Base-by-base conservation (phyloP, 2,797 vertebrate genomes). In the Leptatherina wallacei region DNA sequence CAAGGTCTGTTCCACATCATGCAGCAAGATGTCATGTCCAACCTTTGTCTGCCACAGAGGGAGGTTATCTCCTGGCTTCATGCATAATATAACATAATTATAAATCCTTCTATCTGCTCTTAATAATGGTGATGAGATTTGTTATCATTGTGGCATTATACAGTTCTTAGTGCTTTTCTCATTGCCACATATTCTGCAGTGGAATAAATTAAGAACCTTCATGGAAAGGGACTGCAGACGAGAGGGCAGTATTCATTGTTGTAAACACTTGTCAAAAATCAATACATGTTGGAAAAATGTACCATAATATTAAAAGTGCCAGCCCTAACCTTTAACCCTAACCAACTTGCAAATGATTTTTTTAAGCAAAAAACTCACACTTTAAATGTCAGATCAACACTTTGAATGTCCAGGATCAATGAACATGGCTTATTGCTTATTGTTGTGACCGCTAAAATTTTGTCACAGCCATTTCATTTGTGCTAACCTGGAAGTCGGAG, bases 1-100 rank as follows among this genome's bases (percentile, higher is more conserved):
- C 61, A 51, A 79, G 82, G 61, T 73, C 36, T 83, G 66, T 44
- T 80, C 80, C 61, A 81, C 73, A 82, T 67, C 67, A 70, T 79
- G 61, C 56, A 61, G 36, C 18, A 49, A 4, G 14, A 82, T 78
- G 63, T 78, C 75, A 78, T 71, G 30, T 72, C 75, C 61, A 81
- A 65, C 75, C 65, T 76, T 27, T 69, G 69, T 81, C 65, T 68
- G 10, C 52, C 51, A 62, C 64, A 47, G 42, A 60, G 52, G 10
- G 51, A 69, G 61, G n/a, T 47, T 2, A 27, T 74, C 61, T 58
- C 54, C 18, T 27, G 38, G 11, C 47, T 61, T 47, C 65, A 42
- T 38, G 12, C 29, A 61, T 22, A 59, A 10, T 6, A 56, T 36
- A 33, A 58, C 24, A n/a, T 18, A 32, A 63, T 51, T 36, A 16